These are phyloP conservation scores for Harpalus rubripes DNA, from an alignment of 2,888 invertebrate genomes.

Conservation along the genomic window DNA sequence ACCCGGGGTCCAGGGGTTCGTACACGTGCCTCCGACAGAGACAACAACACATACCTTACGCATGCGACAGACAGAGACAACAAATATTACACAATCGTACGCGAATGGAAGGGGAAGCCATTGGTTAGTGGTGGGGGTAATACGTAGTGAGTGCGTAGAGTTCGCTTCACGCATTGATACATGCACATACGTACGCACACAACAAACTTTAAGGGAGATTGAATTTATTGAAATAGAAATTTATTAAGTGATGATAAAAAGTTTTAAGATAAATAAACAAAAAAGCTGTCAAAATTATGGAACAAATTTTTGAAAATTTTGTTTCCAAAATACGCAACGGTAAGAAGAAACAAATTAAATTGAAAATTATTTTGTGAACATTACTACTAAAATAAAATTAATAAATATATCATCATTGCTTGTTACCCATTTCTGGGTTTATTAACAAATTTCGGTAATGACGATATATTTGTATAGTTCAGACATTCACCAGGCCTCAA, in stretches of 20 bases:
- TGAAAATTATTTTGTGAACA: not conserved
- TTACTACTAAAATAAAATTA: no score
- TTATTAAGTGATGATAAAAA: not conserved
- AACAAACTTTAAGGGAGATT: conserved; percentile 22
- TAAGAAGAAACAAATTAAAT: conserved; percentile 8
- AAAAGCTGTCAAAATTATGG: conserved; percentile 42
- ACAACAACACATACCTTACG: conserved; percentile 27
- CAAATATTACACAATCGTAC: conserved; percentile 16
- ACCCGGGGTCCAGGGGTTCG: conserved; percentile 32
- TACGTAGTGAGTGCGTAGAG: conserved; percentile 33
- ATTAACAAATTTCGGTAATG: no score
- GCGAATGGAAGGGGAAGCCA: conserved; percentile 11
- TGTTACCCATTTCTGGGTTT: no score
- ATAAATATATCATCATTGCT: no score
- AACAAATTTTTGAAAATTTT: conserved; percentile 58
- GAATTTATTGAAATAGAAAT: conserved; percentile 13
- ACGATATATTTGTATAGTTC: no score
- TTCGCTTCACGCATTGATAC: conserved; percentile 44
- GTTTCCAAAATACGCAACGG: conserved; percentile 42
- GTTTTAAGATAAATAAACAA: conserved; percentile 4
- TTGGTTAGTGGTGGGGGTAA: conserved; percentile 24
- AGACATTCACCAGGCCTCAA: no score
- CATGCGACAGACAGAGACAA: conserved; percentile 20
- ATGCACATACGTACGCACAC: conserved; percentile 32
- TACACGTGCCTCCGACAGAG: conserved; percentile 53